phyloP scores from a whole-genome alignment of 1,140 invertebrate species.

The Monomorium pharaonis region DNA sequence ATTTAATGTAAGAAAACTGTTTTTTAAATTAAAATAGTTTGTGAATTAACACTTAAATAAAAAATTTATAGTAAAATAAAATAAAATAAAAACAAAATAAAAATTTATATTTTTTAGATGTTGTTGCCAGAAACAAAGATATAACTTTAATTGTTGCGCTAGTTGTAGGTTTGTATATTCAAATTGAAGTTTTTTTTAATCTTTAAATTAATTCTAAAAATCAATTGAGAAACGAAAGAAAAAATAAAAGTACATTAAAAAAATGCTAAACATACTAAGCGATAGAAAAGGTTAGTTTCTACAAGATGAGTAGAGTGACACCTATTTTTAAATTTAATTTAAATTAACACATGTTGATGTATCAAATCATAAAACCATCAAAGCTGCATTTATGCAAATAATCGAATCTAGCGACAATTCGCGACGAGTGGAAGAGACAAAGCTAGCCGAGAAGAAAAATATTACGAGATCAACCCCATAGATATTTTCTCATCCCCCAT shows the following conservation, averaged over 20 bases:
- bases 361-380: not conserved
- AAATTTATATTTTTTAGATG: too few relatives aligned
- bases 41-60: not conserved
- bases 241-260: not conserved
- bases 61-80: too few relatives aligned
- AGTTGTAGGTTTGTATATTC: not conserved
- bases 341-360: not conserved
- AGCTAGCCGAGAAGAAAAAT: constrained; percentile 43
- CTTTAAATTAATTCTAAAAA: not conserved
- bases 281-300: not conserved
- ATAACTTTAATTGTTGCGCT: not conserved
- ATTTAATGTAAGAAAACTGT: not conserved
- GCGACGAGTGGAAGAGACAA: constrained; percentile 49
- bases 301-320: not conserved
- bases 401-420: not conserved
- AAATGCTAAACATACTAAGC: not conserved
- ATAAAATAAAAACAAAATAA: too few relatives aligned
- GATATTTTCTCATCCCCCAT: not conserved
- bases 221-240: not conserved
- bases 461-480: constrained; percentile 10
- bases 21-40: too few relatives aligned
- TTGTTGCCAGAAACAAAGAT: not conserved
- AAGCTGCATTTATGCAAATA: not conserved
- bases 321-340: not conserved
- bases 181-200: not conserved